Evolutionary conservation across 2,888 invertebrate species (phyloP).

Genomic region (Ochlodes sylvanus): DNA sequence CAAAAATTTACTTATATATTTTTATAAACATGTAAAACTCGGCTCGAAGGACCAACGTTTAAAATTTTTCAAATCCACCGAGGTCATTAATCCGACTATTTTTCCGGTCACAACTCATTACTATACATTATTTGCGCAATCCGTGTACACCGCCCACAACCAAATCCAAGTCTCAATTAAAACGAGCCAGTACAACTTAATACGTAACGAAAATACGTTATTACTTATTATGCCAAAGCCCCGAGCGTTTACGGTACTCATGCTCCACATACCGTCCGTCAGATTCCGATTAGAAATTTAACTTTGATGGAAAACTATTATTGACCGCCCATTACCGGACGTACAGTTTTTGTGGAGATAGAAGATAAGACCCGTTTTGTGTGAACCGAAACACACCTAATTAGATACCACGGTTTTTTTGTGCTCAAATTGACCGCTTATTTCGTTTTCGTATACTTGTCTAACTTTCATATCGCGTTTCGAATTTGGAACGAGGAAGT

Average conservation of each 20-base stretch:
- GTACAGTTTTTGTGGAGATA: slow-evolving; percentile 41
- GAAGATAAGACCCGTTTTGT: slow-evolving; percentile 42
- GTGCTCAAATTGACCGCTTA: slow-evolving; percentile 17
- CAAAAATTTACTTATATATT: too few species aligned
- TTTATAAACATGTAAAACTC: not conserved
- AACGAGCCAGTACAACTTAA: slow-evolving; percentile 32
- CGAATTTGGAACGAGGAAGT: not conserved
- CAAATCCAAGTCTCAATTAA: slow-evolving; percentile 35
- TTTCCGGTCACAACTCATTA: slow-evolving; percentile 4
- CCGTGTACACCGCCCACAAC: slow-evolving; percentile 23
- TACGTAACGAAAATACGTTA: slow-evolving; percentile 34
- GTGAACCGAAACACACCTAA: slow-evolving; percentile 41
- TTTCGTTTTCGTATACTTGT: slow-evolving; percentile 20
- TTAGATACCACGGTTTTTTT: slow-evolving; percentile 34
- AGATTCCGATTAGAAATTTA: slow-evolving; percentile 71
- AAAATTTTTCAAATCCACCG: not conserved
- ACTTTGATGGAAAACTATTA: slow-evolving; percentile 77
- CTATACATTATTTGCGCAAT: slow-evolving; percentile 10
- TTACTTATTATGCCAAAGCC: slow-evolving; percentile 47
- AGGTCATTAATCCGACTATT: not conserved
- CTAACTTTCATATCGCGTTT: slow-evolving; percentile 15
- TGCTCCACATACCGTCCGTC: slow-evolving; percentile 69
- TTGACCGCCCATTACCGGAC: slow-evolving; percentile 55
- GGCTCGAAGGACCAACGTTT: slow-evolving; percentile 21
- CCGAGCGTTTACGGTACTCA: slow-evolving; percentile 69